phyloP scores from a whole-genome alignment of 2,888 invertebrate genomes.

The Rapana venosa region DNA sequence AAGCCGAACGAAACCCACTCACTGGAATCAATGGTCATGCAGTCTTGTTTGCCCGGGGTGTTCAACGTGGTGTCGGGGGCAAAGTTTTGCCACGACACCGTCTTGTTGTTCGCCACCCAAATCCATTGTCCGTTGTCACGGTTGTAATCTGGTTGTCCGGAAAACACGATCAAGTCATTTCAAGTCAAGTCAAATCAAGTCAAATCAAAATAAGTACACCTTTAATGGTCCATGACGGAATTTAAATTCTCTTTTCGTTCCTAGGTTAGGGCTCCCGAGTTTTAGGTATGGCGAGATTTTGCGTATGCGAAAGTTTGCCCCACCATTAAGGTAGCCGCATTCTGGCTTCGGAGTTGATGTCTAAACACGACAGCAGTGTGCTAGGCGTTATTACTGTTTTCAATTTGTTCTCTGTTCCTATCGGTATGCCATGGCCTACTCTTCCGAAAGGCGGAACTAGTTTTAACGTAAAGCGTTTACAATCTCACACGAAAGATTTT shows the following conservation, averaged over 20 bases:
- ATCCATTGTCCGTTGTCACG: neutral
- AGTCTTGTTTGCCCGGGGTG: constrained; percentile 14
- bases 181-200: neutral
- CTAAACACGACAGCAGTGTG: no score
- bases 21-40: constrained; percentile 1
- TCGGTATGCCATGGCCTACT: no score
- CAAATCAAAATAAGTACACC: neutral
- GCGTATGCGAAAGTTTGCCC: no score
- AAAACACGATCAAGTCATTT: neutral
- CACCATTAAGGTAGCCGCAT: no score
- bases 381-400: no score
- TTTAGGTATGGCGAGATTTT: no score
- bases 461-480: no score
- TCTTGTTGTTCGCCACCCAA: constrained; percentile 12
- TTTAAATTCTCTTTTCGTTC: neutral
- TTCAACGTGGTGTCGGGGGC: neutral
- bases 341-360: no score
- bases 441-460: no score
- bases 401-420: no score
- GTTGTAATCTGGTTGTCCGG: neutral
- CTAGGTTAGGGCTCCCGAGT: neutral
- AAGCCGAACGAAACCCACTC: neutral
- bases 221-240: no score
- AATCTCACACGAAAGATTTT: no score
- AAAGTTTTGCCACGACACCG: neutral